Evolutionary conservation across 2,888 invertebrate species (phyloP).

Genomic region (Xestia c-nigrum): DNA sequence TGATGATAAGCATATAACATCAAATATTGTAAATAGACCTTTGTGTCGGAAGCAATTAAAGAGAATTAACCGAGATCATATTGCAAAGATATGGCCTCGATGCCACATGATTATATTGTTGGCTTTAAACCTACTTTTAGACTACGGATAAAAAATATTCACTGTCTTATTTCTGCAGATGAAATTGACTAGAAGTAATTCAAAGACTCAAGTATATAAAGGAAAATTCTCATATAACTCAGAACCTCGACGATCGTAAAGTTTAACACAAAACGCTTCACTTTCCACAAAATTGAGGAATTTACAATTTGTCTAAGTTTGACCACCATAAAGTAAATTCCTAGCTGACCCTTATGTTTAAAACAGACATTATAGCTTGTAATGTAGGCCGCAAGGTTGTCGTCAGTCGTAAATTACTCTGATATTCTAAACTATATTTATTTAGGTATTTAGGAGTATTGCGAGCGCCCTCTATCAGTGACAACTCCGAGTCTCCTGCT

Average conservation of each 20-base stretch:
- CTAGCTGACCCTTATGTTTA: conserved; percentile 18
- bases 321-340: conserved; percentile 7
- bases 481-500: conserved; percentile 44
- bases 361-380: background rate
- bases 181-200: too few relatives aligned
- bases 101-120: too few relatives aligned
- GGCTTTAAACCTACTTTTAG: too few relatives aligned
- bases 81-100: too few relatives aligned
- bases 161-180: too few relatives aligned
- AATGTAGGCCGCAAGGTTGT: conserved; percentile 8
- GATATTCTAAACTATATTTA: conserved; percentile 68
- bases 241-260: background rate
- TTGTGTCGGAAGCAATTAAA: background rate
- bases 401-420: conserved; percentile 7
- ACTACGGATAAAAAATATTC: too few relatives aligned
- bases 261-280: background rate
- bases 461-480: conserved; percentile 44
- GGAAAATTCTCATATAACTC: background rate
- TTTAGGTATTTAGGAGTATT: conserved; percentile 75
- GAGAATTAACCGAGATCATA: background rate
- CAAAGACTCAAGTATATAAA: background rate
- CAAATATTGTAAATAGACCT: too few relatives aligned
- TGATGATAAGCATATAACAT: background rate
- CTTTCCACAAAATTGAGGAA: background rate
- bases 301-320: conserved; percentile 1